Evolutionary conservation across 2,113 vertebrate species (phyloP).

Genomic region (Calonectris borealis): DNA sequence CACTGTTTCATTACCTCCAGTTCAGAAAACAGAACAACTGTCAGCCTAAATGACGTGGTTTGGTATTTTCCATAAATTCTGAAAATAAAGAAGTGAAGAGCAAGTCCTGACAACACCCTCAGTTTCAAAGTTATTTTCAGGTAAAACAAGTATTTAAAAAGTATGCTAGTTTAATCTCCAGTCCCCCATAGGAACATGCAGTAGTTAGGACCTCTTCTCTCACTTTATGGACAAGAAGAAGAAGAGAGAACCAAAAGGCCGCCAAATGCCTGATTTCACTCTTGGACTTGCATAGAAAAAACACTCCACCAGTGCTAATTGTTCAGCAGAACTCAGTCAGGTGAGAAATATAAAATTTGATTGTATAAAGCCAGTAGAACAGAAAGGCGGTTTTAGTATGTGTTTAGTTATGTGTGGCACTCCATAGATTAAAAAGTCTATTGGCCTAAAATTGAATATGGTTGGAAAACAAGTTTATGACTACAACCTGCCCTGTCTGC

Average conservation of each 20-base stretch:
- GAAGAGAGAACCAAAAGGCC: not conserved
- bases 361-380: not conserved
- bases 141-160: not conserved
- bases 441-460: not conserved
- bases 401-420: not conserved
- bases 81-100: not conserved
- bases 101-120: not conserved
- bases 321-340: not conserved
- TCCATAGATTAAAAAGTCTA: not conserved
- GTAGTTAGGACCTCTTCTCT: not conserved
- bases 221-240: not conserved
- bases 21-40: not conserved
- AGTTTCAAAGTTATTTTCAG: not conserved
- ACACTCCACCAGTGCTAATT: not conserved
- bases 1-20: conserved; percentile 3
- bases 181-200: accelerated
- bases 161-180: not conserved
- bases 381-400: not conserved
- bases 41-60: not conserved
- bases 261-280: not conserved
- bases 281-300: not conserved
- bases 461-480: not conserved
- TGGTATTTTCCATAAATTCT: not conserved
- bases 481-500: not conserved
- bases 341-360: not conserved